Evolutionary conservation across 2,113 vertebrate genomes (phyloP).

Genomic region (Osmerus eperlanus): DNA sequence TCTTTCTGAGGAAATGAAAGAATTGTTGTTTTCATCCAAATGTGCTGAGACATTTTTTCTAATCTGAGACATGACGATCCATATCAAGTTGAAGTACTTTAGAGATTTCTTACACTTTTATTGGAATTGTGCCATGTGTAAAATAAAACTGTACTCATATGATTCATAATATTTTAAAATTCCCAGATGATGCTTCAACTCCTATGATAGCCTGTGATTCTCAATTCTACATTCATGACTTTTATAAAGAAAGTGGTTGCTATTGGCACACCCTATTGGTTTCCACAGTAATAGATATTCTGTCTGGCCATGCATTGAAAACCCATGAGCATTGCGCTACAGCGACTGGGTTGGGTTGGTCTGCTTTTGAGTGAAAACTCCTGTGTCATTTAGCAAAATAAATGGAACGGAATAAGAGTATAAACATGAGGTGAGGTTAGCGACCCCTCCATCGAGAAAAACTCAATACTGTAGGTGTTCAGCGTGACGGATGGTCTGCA

Average conservation of each 20-base stretch:
- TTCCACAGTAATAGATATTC: conserved; percentile 25
- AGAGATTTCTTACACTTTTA: conserved; percentile 10
- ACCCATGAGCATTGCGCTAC: not conserved
- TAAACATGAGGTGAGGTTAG: conserved; percentile 51
- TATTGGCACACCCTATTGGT: conserved; percentile 18
- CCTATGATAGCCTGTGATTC: conserved; percentile 11
- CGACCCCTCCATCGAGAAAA: conserved; percentile 34
- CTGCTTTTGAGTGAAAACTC: conserved; percentile 32
- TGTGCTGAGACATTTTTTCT: not conserved
- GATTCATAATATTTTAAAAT: conserved; percentile 17
- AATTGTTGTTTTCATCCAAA: conserved; percentile 9
- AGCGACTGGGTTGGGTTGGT: conserved; percentile 15
- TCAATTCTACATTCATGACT: conserved; percentile 30
- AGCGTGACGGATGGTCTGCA: conserved; percentile 61
- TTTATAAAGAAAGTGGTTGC: conserved; percentile 16
- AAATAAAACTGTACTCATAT: conserved; percentile 26
- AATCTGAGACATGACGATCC: not conserved
- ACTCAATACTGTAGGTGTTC: conserved; percentile 33
- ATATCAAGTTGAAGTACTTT: conserved; percentile 7
- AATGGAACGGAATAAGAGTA: conserved; percentile 47
- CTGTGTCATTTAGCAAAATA: conserved; percentile 44
- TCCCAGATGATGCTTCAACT: conserved; percentile 20
- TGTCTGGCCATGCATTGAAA: conserved; percentile 13
- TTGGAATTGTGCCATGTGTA: conserved; percentile 9
- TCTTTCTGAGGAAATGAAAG: conserved; percentile 8